Evolutionary conservation across 2,113 vertebrate species (phyloP).

Genomic region (Galeopterus variegatus): DNA sequence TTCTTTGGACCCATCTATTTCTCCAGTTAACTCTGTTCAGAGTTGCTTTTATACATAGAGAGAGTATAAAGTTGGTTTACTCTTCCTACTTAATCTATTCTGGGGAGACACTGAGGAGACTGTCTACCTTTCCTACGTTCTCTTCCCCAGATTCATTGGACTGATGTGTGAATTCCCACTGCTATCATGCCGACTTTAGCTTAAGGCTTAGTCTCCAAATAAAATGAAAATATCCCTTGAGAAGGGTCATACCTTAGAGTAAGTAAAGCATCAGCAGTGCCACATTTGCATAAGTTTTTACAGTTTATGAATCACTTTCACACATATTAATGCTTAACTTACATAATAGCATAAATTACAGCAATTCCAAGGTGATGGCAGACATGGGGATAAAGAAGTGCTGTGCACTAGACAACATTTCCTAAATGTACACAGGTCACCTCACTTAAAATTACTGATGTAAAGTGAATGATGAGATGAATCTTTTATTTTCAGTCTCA

Average conservation of each 20-base stretch:
- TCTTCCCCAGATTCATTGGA: background rate
- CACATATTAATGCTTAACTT: background rate
- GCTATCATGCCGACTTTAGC: background rate
- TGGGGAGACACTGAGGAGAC: background rate
- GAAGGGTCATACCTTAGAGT: background rate
- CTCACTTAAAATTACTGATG: background rate
- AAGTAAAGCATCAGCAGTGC: conserved; percentile 7
- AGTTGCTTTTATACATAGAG: background rate
- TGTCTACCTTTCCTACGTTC: background rate
- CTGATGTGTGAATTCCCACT: background rate
- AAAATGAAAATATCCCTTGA: background rate
- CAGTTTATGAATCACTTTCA: background rate
- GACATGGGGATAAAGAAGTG: background rate
- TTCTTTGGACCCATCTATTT: background rate
- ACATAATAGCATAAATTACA: background rate
- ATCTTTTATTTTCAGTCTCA: background rate
- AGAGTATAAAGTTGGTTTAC: background rate
- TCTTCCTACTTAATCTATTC: background rate
- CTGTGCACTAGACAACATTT: background rate
- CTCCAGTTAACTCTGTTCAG: background rate
- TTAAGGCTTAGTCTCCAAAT: conserved; percentile 24
- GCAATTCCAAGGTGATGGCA: background rate
- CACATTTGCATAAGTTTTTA: background rate
- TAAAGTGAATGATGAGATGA: background rate
- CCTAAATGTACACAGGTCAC: background rate